A percentile compares a stretch with the other conserved stretches of the same genome.
These are phyloP conservation scores for Prolemur simus DNA, from an alignment of 2,113 vertebrate genomes.

Conservation along the genomic window DNA sequence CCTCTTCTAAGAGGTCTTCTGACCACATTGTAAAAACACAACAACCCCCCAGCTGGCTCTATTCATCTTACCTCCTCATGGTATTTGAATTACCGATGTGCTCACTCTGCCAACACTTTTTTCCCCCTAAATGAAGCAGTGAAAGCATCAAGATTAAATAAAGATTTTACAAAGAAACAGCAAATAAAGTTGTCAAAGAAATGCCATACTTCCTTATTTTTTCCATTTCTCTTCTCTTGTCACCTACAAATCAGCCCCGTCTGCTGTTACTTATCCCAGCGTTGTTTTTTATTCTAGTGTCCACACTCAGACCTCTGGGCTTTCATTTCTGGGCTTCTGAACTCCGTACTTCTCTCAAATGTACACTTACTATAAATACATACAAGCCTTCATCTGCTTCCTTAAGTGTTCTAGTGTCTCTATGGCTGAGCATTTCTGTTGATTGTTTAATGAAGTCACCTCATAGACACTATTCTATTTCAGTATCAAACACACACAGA, in stretches of 20 bases:
- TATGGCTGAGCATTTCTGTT: not conserved
- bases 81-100: not conserved
- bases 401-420: not conserved
- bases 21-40: not conserved
- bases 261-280: not conserved
- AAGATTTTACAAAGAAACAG: not conserved
- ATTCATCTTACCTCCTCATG: not conserved
- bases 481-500: not conserved
- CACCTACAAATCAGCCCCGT: not conserved
- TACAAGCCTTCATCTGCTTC: not conserved
- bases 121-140: not conserved
- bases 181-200: slow-evolving; percentile 23
- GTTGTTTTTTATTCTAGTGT: not conserved
- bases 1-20: not conserved
- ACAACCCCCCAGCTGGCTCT: not conserved
- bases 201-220: not conserved
- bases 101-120: not conserved
- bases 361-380: not conserved
- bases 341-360: not conserved
- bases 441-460: not conserved
- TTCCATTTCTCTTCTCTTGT: not conserved
- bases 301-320: not conserved
- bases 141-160: slow-evolving; percentile 17
- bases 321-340: not conserved
- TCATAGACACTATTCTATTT: not conserved